phyloP scores from a whole-genome alignment of 2,113 vertebrate genomes.

The Charina bottae region DNA sequence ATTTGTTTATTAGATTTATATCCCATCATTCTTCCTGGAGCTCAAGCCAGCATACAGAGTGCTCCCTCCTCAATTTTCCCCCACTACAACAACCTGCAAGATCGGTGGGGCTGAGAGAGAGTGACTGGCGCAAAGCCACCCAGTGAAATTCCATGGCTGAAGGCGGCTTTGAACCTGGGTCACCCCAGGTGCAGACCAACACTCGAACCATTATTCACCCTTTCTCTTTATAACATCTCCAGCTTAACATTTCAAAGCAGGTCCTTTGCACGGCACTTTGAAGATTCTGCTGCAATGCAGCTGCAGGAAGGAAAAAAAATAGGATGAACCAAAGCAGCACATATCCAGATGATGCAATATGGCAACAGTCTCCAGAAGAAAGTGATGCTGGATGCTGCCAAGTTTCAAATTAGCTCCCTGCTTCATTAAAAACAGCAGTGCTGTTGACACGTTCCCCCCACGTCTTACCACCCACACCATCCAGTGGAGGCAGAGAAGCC shows the following conservation, averaged over 20 bases:
- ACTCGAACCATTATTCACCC: background rate
- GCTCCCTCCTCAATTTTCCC: no score
- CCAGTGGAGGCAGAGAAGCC: conserved; percentile 36
- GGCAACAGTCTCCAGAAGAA: conserved; percentile 54
- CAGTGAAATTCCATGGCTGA: background rate
- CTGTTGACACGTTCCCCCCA: conserved; percentile 55
- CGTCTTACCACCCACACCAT: conserved; percentile 49
- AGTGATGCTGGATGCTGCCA: conserved; percentile 9
- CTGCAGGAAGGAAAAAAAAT: background rate
- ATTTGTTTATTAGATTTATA: no score
- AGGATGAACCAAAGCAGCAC: background rate
- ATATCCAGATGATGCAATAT: background rate
- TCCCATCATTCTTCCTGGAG: no score
- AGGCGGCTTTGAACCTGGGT: background rate
- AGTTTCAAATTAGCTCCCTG: conserved; percentile 56
- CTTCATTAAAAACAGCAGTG: conserved; percentile 60
- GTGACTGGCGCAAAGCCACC: background rate
- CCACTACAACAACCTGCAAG: background rate
- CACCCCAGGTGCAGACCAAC: background rate
- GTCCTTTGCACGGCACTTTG: accelerated
- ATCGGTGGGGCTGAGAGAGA: background rate
- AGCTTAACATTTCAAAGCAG: background rate
- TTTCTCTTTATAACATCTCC: conserved; percentile 1
- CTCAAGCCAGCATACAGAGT: no score
- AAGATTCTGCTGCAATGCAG: conserved; percentile 38